Evolutionary conservation across 2,797 vertebrate species (phyloP), one percentile per base, ranked within the genome.

Genomic region (Ceryle rudis): DNA sequence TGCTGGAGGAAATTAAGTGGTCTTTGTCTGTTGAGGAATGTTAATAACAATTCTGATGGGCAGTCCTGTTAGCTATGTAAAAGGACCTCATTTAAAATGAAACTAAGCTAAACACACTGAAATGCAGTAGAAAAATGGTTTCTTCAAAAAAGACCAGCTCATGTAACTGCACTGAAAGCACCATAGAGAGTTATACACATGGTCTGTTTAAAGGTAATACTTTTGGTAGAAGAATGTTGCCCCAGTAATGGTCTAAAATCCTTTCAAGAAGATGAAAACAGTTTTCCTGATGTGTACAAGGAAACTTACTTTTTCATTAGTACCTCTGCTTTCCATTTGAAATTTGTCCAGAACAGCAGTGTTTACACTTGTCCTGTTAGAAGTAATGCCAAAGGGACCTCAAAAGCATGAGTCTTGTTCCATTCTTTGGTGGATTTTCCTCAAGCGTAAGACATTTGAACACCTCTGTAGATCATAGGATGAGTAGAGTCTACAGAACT

Each of bases 361-460:
- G 91, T 93, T 96, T 90, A 92, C 71, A 77, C 54, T 47, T 46
- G 77, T 85, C 80, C 80, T 72, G 49, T 89, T 89, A 87, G 66
- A 94, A 94, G 82, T 77, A 60, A 61, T 93, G 94, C 93, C 92
- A 95, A 57, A 91, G 75, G 79, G 66, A 81, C 71, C 93, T 95
- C 91, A 96, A 93, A 93, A 60, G 49, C 74, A 71, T 67, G 78
- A 95, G 67, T 31, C 74, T 86, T 85, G 67, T 82, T 90, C 86
- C 81, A 86, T 92, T 96, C 91, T 86, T 86, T 58, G 61, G 83
- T 65, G 89, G 81, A 60, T 93, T 94, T 95, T 95, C 66, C 60
- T 89, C 44, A 74, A 89, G 73, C 66, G 44, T 35, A 81, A 88
- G 70, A 39, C 79, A 80, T 89, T 94, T 92, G 92, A 95, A 91